Evolutionary conservation across 1,140 invertebrate species (phyloP).

Genomic region (Acromyrmex heyeri): DNA sequence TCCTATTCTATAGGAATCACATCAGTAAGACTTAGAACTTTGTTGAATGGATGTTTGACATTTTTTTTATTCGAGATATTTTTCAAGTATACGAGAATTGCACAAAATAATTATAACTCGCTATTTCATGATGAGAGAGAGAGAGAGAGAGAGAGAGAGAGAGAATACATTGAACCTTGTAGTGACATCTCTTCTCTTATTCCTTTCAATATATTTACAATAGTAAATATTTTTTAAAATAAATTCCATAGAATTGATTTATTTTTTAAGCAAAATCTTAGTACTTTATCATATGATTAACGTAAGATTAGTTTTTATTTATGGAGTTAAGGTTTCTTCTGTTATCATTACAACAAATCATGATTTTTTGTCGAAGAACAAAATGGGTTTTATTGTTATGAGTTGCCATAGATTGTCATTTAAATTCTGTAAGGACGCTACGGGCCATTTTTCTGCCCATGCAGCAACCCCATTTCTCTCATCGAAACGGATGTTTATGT

Average conservation of each 20-base stretch:
- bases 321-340: neutral
- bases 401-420: neutral
- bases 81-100: neutral
- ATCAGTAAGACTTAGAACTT: slow-evolving; percentile 25
- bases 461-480: neutral
- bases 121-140: neutral
- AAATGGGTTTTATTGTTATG: neutral
- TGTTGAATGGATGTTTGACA: slow-evolving; percentile 13
- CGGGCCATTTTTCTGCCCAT: slow-evolving; percentile 11
- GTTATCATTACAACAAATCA: neutral
- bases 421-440: slow-evolving; percentile 3
- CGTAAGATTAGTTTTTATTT: neutral
- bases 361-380: neutral
- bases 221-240: neutral
- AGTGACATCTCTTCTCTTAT: neutral
- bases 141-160: neutral
- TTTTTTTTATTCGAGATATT: neutral
- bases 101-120: neutral
- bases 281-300: neutral
- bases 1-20: slow-evolving; percentile 5
- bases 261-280: neutral
- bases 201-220: neutral
- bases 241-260: neutral
- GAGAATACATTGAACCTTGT: neutral
- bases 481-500: slow-evolving; percentile 32